Base-by-base conservation (phyloP, 2,888 invertebrate species). In the Spicauda simplicius region DNA sequence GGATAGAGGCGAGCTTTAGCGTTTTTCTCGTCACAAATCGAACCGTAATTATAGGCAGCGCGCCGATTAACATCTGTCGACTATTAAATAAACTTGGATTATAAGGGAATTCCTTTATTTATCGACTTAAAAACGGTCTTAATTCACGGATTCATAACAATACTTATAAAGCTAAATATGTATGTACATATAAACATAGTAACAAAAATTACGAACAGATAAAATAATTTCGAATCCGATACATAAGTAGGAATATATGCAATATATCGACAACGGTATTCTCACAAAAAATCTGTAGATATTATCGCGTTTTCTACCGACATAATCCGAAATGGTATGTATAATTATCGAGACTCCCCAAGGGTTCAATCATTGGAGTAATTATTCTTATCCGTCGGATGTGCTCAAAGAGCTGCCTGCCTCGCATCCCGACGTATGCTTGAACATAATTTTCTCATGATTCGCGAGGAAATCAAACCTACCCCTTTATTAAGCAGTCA, bases 301-400 rank as follows among this genome's bases (percentile, higher is more conserved):
- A 45, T 45, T 45, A 45, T 45, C 45, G 45, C 7, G n/a, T 45
- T 45, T 16, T 12, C 55, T 33, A 4, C 30, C 10, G 18, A 37
- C 19, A n/a, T 10, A 18, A 20, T 64, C 25, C 58, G 58, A 58
- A 20, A 12, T 54, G 1, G 37, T 50, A 45, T 45, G 37, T 33
- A 55, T 60, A 55, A 55, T 48, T 54, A 18, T 60, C 66, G 18
- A 20, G 16, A 60, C 33, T 60, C 66, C 61, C 56, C 61, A 19
- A 66, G 50, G 66, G 89, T 91, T 92, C 92, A 91, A 91, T 91
- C 90, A 89, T 90, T 90, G 91, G 86, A 91, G 90, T 92, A 93
- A 93, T 93, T 92, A 92, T 92, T 92, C 90, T 90, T 92, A 92
- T 92, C 92, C 91, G 92, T 90, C 91, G 90, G 92, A 86, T 85